phyloP scores from a whole-genome alignment of 2,888 invertebrate species.

The Pycnomerus fuliginosus region DNA sequence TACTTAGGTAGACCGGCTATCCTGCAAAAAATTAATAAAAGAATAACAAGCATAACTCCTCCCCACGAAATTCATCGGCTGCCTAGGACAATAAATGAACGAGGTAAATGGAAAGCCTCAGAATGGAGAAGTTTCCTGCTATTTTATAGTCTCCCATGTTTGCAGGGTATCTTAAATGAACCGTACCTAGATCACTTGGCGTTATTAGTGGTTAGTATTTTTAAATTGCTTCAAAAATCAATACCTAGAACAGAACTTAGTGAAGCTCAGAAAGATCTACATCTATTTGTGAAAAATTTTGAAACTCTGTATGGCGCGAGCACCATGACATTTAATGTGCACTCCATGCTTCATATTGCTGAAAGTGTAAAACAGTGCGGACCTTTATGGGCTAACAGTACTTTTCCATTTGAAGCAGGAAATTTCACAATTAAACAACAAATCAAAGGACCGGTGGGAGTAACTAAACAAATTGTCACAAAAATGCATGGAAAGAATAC shows the following conservation, averaged over 20 bases:
- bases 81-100: background rate
- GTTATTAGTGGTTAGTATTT: background rate
- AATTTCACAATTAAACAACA: background rate
- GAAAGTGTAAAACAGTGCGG: background rate
- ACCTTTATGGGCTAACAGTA: background rate
- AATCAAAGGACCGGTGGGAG: background rate
- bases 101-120: background rate
- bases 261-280: background rate
- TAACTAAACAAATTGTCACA: background rate
- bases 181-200: background rate
- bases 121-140: background rate
- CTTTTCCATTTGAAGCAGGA: background rate
- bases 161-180: background rate
- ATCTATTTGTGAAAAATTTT: background rate
- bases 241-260: background rate
- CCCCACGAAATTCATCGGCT: background rate
- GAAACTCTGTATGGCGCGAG: background rate
- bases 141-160: background rate
- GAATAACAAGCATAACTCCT: background rate
- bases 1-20: background rate
- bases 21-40: background rate
- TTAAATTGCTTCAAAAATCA: background rate
- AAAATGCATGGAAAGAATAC: background rate
- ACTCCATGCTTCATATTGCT: background rate
- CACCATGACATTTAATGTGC: background rate